Evolutionary conservation across 2,113 vertebrate species (phyloP), one percentile per base, ranked within the genome.

Genomic region (Myiozetetes cayanensis): DNA sequence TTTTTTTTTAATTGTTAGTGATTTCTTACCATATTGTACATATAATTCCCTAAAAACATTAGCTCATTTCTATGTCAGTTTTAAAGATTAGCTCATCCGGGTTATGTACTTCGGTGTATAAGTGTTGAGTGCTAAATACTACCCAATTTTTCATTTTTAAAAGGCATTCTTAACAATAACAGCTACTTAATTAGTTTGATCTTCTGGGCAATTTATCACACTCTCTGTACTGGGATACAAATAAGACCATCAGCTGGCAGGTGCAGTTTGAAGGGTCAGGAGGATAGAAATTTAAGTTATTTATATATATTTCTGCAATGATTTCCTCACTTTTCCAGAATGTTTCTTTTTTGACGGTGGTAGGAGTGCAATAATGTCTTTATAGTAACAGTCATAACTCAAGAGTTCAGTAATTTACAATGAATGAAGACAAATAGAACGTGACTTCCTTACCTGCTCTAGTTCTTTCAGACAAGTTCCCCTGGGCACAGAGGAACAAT

Each of bases 31-130:
- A 96, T 94, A 84, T 72, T 97, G 92, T 97, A 71, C 90, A 90
- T 95, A 94, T 67, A 96, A 83, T 96, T 92, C 96, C 93, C 95
- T 85, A 81, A 97, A 93, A 97, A 94, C 94, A 96, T 98, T 97
- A 97, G 93, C 87, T 98, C 97, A 97, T 94, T 97, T 97, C 89
- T 93, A 82, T 13, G 2, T 73, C 77, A 75, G 85, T 95, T 84
- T 96, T 95, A 59, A 92, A 96, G 87, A 96, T 97, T 97, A 97
- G 92, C 91, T 98, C 97, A 96, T 97, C 91, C 97, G 83, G 90
- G 73, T 89, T 96, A 83, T 96, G 79, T 68, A 93, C 88, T 97
- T 97, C 52, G 72, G 91, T 96, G 90, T 37, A 33, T 94, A 98
- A 97, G 92, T 98, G 95, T 74, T 97, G 96, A 98, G 94, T 97